Percentiles rank a stretch among this genome's conserved stretches.
These are phyloP conservation scores for Protobothrops mucrosquamatus DNA, from an alignment of 2,113 vertebrate species.

Conservation along the genomic window DNA sequence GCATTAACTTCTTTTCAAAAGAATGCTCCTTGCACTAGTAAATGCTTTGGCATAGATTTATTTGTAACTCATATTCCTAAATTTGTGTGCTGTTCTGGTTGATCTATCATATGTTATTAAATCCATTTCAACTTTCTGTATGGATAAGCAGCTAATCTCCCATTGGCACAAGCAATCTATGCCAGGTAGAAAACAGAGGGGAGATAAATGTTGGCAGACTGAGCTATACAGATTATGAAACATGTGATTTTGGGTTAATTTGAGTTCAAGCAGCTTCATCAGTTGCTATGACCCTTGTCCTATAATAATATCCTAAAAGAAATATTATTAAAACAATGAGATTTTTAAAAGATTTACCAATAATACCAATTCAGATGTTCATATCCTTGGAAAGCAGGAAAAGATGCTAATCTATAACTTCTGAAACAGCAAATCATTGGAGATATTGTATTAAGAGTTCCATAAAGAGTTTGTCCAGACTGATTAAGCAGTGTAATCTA, in stretches of 20 bases:
- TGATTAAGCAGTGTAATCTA: constrained; percentile 65
- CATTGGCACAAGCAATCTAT: constrained; percentile 45
- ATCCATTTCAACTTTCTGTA: constrained; percentile 54
- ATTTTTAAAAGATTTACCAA: constrained; percentile 49
- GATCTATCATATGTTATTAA: constrained; percentile 43
- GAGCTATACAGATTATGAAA: constrained; percentile 47
- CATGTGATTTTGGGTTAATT: constrained; percentile 50
- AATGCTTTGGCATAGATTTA: constrained; percentile 6
- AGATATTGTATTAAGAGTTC: constrained; percentile 46
- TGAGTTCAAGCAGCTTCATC: constrained; percentile 58
- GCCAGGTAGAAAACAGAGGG: constrained; percentile 24
- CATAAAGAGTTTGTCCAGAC: constrained; percentile 50
- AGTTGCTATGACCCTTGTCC: constrained; percentile 64
- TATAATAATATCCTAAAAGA: constrained; percentile 25
- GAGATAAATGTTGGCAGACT: neutral
- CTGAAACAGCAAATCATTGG: constrained; percentile 64
- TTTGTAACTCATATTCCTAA: constrained; percentile 13
- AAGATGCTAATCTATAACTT: constrained; percentile 53
- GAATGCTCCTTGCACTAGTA: neutral
- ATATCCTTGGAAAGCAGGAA: constrained; percentile 40
- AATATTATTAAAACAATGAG: constrained; percentile 40
- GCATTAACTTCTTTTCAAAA: neutral
- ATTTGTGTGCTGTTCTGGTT: constrained; percentile 29
- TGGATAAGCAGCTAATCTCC: constrained; percentile 53
- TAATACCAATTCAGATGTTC: constrained; percentile 56